Evolutionary conservation across 2,797 vertebrate species (phyloP).

Genomic region (Cyprinella venusta): DNA sequence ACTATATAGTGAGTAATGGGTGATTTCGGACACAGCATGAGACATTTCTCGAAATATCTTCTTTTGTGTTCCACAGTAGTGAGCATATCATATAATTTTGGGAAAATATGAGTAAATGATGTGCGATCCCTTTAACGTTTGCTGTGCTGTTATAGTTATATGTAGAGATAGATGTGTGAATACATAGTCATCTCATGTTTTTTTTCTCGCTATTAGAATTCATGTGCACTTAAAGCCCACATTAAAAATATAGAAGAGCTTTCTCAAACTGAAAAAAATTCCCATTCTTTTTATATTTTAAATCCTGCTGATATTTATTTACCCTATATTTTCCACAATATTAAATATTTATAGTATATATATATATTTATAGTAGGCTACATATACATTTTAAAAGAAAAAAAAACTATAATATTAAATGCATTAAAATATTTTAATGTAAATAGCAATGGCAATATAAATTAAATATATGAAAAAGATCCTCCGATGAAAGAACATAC

Average conservation of each 20-base stretch:
- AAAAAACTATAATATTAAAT: background rate
- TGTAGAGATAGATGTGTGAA: conserved; percentile 9
- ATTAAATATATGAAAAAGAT: conserved; percentile 3
- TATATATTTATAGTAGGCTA: too few species aligned
- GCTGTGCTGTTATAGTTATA: background rate
- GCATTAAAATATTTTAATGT: background rate
- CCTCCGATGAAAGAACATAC: conserved; percentile 9
- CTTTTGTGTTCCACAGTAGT: background rate
- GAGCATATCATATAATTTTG: background rate
- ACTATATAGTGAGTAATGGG: too few species aligned
- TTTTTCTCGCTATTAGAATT: conserved; percentile 5
- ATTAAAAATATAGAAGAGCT: background rate
- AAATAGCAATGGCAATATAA: conserved; percentile 23
- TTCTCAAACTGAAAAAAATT: background rate
- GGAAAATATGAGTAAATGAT: background rate
- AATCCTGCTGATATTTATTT: conserved; percentile 30
- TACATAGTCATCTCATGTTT: background rate
- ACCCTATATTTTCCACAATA: background rate
- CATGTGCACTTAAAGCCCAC: background rate
- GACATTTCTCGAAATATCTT: background rate
- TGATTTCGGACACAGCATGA: too few species aligned
- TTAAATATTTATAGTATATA: too few species aligned
- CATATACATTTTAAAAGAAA: too few species aligned
- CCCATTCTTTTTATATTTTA: background rate
- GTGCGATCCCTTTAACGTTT: background rate